These are phyloP conservation scores for Rhopalosiphum nymphaeae DNA, from an alignment of 2,888 invertebrate species.

Conservation along the genomic window DNA sequence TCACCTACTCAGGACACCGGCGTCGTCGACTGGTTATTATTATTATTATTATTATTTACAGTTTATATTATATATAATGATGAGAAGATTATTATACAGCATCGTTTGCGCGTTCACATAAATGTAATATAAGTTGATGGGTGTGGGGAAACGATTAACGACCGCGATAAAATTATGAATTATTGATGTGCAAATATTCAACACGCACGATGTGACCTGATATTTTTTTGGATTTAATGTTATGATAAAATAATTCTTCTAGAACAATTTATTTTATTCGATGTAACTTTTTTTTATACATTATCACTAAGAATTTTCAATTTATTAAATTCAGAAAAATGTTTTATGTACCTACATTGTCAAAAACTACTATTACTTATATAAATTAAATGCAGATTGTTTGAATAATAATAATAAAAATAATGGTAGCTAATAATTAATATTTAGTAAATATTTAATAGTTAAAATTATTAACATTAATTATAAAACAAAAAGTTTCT, in stretches of 20 bases:
- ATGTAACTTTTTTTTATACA: not conserved
- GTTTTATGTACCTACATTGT: not conserved
- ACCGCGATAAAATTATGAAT: conserved; percentile 54
- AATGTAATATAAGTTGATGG: not conserved
- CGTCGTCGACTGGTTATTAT: conserved; percentile 21
- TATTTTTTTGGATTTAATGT: not conserved
- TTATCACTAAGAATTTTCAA: not conserved
- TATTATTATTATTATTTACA: conserved; percentile 31
- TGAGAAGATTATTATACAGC: conserved; percentile 19
- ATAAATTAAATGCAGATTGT: not conserved
- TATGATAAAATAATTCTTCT: not conserved
- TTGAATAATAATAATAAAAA: not conserved
- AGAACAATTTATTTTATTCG: not conserved
- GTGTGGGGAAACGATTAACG: conserved; percentile 35
- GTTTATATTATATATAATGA: conserved; percentile 28
- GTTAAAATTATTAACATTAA: not conserved
- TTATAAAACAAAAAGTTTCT: not conserved
- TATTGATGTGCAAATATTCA: conserved; percentile 47
- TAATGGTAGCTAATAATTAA: not conserved
- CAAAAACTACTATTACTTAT: not conserved
- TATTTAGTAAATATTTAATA: not conserved
- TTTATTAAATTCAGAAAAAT: not conserved
- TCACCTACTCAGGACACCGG: conserved; percentile 24
- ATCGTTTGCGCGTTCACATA: not conserved
- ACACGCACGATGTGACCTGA: conserved; percentile 18